These are phyloP conservation scores for Rhabdomys dilectus DNA, from an alignment of 2,113 vertebrate species.

Conservation along the genomic window DNA sequence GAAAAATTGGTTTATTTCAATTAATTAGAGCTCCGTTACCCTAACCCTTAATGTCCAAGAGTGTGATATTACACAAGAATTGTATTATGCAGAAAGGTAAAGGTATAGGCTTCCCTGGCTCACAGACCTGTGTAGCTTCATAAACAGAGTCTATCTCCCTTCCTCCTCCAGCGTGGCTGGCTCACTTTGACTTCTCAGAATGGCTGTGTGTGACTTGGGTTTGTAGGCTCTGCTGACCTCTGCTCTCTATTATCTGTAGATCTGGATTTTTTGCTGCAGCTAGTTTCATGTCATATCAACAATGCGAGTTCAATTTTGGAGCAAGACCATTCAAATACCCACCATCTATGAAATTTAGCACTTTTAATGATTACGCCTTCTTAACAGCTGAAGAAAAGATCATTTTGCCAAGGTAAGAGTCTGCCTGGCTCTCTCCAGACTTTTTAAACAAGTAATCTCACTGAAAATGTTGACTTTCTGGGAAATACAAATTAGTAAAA, in stretches of 20 bases:
- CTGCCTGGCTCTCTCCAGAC: not conserved
- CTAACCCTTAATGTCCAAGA: constrained; percentile 19
- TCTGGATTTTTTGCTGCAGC: constrained; percentile 99
- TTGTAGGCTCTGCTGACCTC: constrained; percentile 16
- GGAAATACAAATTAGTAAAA: constrained; percentile 51
- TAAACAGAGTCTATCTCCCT: not conserved
- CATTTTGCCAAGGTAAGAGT: constrained; percentile 95
- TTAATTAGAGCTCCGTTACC: constrained; percentile 29
- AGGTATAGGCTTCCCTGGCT: not conserved
- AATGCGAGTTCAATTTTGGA: constrained; percentile 99
- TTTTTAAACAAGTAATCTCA: constrained; percentile 41
- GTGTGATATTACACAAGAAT: not conserved
- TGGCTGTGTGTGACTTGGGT: not conserved
- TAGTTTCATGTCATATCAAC: constrained; percentile 99
- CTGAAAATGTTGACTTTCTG: constrained; percentile 31
- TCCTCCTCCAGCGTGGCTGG: not conserved
- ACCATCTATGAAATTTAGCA: constrained; percentile 96
- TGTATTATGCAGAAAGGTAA: constrained; percentile 35
- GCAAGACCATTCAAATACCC: constrained; percentile 98
- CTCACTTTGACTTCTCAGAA: not conserved
- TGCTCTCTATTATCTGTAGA: constrained; percentile 83
- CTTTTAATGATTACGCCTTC: constrained; percentile 98
- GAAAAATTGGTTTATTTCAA: constrained; percentile 46
- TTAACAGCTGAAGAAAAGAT: constrained; percentile 97
- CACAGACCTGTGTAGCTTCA: not conserved